Conservation (phyloP, 2,113 vertebrate genomes). For the Chlamydotis undulata region DNA sequence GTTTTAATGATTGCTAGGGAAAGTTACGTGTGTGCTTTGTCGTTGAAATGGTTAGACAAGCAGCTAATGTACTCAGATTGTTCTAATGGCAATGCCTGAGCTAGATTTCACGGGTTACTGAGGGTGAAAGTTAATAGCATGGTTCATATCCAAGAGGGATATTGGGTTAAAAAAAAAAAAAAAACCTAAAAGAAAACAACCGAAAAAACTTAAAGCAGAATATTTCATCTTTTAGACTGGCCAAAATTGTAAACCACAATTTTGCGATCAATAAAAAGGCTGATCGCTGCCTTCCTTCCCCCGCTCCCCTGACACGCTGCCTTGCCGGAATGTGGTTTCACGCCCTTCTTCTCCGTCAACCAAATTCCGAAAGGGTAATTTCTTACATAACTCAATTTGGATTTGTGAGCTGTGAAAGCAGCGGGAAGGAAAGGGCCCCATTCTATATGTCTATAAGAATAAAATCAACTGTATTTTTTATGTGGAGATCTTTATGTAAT, state of each 20-base stretch:
- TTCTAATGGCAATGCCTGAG: constrained; percentile 44
- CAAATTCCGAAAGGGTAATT: not conserved
- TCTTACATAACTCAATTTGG: not conserved
- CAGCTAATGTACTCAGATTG: constrained; percentile 17
- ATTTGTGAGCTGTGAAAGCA: not conserved
- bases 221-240: not conserved
- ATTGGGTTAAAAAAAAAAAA: not conserved
- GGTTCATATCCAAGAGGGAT: not conserved
- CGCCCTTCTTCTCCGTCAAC: not conserved
- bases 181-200: not conserved
- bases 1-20: constrained; percentile 22
- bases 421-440: not conserved
- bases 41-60: not conserved
- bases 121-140: not conserved
- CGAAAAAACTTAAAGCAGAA: not conserved
- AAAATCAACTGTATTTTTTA: not conserved
- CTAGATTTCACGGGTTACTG: constrained; percentile 52
- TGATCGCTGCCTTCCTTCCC: not conserved
- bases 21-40: not conserved
- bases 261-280: not conserved
- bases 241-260: not conserved
- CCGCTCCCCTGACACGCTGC: not conserved
- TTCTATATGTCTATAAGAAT: not conserved
- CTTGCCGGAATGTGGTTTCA: constrained; percentile 32
- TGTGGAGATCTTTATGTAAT: not conserved